phyloP scores from a whole-genome alignment of 2,113 vertebrate genomes.

The Pycnonotus jocosus region DNA sequence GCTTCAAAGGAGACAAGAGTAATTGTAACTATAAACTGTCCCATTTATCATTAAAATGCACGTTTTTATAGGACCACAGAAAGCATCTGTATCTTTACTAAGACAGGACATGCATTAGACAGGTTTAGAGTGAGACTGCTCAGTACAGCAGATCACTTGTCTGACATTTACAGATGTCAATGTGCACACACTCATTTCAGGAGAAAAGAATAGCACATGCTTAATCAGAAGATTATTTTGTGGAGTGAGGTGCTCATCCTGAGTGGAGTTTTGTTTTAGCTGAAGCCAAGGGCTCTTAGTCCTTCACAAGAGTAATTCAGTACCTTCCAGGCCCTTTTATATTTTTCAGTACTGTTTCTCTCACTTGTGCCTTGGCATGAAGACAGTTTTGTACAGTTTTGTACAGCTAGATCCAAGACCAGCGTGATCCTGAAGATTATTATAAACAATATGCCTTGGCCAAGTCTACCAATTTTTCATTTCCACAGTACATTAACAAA shows the following conservation, averaged over 20 bases:
- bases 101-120: constrained; percentile 50
- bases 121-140: constrained; percentile 21
- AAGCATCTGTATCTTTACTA: constrained; percentile 41
- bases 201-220: not conserved
- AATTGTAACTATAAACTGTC: constrained; percentile 58
- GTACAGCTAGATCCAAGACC: not conserved
- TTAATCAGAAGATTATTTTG: constrained; percentile 35
- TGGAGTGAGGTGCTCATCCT: not conserved
- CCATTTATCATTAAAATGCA: constrained; percentile 55
- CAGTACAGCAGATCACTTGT: constrained; percentile 2
- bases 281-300: not conserved
- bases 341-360: not conserved
- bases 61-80: constrained; percentile 57
- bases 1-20: constrained; percentile 71
- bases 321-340: not conserved
- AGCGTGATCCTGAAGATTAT: not conserved
- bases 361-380: not conserved
- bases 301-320: not conserved
- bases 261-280: not conserved
- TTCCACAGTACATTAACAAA: not conserved
- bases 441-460: not conserved
- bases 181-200: not conserved
- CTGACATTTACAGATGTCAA: constrained; percentile 50
- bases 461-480: not conserved
- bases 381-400: not conserved